These are phyloP conservation scores for Labroides dimidiatus DNA, from an alignment of 2,797 vertebrate genomes.

Conservation along the genomic window DNA sequence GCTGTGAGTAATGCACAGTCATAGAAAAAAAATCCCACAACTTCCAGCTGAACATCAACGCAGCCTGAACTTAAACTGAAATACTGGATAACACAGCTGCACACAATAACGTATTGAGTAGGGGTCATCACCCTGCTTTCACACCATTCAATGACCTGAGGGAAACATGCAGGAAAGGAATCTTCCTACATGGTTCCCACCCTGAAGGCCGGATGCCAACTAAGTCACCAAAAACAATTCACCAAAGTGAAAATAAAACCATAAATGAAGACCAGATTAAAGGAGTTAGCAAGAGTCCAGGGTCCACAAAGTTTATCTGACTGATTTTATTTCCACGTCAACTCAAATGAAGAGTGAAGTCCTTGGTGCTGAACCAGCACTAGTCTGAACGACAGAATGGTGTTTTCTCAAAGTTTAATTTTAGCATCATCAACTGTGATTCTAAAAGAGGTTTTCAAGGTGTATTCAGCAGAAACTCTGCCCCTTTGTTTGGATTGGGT, in stretches of 20 bases:
- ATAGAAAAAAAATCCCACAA: not conserved
- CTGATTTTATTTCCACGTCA: not conserved
- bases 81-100: not conserved
- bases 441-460: too few species aligned
- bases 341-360: too few species aligned
- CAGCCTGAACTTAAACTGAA: too few species aligned
- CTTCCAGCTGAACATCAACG: too few species aligned
- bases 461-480: not conserved
- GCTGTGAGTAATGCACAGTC: not conserved
- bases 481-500: not conserved
- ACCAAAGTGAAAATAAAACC: not conserved
- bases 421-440: not conserved
- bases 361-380: too few species aligned
- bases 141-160: not conserved
- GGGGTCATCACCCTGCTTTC: not conserved
- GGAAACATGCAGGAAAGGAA: too few species aligned
- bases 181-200: too few species aligned
- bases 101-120: not conserved
- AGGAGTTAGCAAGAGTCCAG: not conserved
- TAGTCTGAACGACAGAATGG: not conserved
- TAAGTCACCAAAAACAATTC: not conserved
- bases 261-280: too few species aligned
- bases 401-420: not conserved
- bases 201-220: not conserved
- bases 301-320: not conserved